Evolutionary conservation across 2,888 invertebrate genomes (phyloP).

Genomic region (Epicampocera succincta): DNA sequence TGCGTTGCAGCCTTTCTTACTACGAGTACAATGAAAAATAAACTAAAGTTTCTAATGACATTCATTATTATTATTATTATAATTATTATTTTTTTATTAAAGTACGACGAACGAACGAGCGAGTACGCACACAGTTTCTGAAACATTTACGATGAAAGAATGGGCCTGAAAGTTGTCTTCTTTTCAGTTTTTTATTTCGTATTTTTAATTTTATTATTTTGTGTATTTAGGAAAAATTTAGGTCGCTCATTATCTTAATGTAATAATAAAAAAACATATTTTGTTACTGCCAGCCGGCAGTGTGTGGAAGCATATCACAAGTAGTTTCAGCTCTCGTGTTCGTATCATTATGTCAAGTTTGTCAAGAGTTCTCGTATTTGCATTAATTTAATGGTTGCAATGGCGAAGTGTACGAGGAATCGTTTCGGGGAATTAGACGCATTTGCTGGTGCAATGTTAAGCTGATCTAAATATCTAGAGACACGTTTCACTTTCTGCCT

Average conservation of each 20-base stretch:
- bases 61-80: constrained; percentile 54
- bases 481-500: constrained; percentile 66
- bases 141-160: constrained; percentile 33
- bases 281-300: constrained; percentile 18
- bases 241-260: constrained; percentile 69
- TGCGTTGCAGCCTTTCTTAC: constrained; percentile 14
- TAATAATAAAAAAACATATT: constrained; percentile 60
- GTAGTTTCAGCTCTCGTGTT: constrained; percentile 28
- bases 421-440: constrained; percentile 14
- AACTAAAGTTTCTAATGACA: constrained; percentile 68
- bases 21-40: constrained; percentile 20
- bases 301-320: constrained; percentile 47
- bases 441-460: constrained; percentile 66
- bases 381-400: constrained; percentile 55
- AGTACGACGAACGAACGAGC: constrained; percentile 30
- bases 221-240: constrained; percentile 63
- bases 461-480: constrained; percentile 62
- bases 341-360: constrained; percentile 67
- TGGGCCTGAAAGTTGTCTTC: constrained; percentile 24
- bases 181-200: constrained; percentile 15
- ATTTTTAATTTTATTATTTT: constrained; percentile 58
- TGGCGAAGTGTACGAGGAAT: constrained; percentile 42
- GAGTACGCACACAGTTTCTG: constrained; percentile 32
- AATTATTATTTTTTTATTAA: constrained; percentile 30
- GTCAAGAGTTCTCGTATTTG: constrained; percentile 56